Percentiles rank a stretch among this genome's conserved stretches.
phyloP scores from a whole-genome alignment of 2,113 vertebrate genomes.

The Pimephales promelas region DNA sequence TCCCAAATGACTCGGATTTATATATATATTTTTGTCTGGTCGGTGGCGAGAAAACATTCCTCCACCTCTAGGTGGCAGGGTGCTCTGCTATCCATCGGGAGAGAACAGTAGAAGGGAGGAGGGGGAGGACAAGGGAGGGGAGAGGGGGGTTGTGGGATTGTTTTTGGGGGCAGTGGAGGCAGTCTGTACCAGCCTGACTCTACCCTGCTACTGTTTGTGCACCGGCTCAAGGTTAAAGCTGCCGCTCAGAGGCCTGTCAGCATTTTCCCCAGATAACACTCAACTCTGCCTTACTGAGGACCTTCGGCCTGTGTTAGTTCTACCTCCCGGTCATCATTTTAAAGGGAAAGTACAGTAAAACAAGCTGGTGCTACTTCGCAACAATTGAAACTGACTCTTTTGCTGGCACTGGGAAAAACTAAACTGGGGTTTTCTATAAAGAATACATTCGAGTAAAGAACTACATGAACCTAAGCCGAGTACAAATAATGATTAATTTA shows the following conservation, averaged over 20 bases:
- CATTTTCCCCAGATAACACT: conserved; percentile 52
- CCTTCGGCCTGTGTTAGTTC: conserved; percentile 26
- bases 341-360: conserved; percentile 10
- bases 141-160: conserved; percentile 39
- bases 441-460: conserved; percentile 37
- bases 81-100: background rate
- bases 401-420: background rate
- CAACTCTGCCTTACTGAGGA: conserved; percentile 52
- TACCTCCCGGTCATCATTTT: background rate
- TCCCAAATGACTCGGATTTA: background rate
- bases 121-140: background rate
- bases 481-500: conserved; percentile 50
- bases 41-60: background rate
- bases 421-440: conserved; percentile 17
- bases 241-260: conserved; percentile 42
- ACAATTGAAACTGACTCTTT: background rate
- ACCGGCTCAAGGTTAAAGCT: conserved; percentile 54
- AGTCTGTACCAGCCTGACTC: conserved; percentile 42
- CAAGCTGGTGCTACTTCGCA: background rate
- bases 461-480: conserved; percentile 38
- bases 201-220: conserved; percentile 52
- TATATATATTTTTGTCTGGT: conserved; percentile 13
- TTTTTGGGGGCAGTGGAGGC: conserved; percentile 45
- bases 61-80: conserved; percentile 42
- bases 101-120: background rate